A percentile compares a stretch with the other conserved stretches of the same genome.
These are phyloP conservation scores for Danio tinwini DNA, from an alignment of 2,797 vertebrate species.

Conservation along the genomic window DNA sequence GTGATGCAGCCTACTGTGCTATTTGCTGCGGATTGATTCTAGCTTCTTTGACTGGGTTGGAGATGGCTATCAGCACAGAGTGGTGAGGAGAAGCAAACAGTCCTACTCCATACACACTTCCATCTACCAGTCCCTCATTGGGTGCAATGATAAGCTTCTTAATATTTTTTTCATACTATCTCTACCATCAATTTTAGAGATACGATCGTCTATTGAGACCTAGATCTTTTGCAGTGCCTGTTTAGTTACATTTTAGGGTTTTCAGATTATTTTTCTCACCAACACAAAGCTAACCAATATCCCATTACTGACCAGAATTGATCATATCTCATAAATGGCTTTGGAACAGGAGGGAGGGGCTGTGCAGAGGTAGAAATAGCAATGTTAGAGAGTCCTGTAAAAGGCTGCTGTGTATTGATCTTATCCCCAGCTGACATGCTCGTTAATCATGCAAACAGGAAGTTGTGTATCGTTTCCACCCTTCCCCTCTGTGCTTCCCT, in stretches of 20 bases:
- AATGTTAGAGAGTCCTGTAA: constrained; percentile 65
- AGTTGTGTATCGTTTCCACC: constrained; percentile 68
- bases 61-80: constrained; percentile 70
- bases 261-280: constrained; percentile 54
- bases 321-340: constrained; percentile 79
- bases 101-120: constrained; percentile 31
- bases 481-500: constrained; percentile 56
- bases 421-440: constrained; percentile 57
- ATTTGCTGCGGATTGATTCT: constrained; percentile 58
- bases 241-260: constrained; percentile 44
- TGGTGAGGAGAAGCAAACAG: constrained; percentile 58
- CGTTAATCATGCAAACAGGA: constrained; percentile 81
- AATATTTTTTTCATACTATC: constrained; percentile 59
- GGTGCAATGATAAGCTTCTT: constrained; percentile 65
- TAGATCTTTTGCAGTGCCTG: constrained; percentile 54
- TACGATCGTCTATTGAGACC: constrained; percentile 52
- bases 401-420: constrained; percentile 73
- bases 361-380: constrained; percentile 70
- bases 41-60: constrained; percentile 57
- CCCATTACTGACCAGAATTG: constrained; percentile 76
- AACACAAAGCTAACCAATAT: constrained; percentile 67
- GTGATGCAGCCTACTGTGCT: constrained; percentile 33
- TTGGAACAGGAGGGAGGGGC: constrained; percentile 68
- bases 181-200: constrained; percentile 57
- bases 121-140: constrained; percentile 51